phyloP scores from a whole-genome alignment of 2,113 vertebrate species.

The Saimiri boliviensis region DNA sequence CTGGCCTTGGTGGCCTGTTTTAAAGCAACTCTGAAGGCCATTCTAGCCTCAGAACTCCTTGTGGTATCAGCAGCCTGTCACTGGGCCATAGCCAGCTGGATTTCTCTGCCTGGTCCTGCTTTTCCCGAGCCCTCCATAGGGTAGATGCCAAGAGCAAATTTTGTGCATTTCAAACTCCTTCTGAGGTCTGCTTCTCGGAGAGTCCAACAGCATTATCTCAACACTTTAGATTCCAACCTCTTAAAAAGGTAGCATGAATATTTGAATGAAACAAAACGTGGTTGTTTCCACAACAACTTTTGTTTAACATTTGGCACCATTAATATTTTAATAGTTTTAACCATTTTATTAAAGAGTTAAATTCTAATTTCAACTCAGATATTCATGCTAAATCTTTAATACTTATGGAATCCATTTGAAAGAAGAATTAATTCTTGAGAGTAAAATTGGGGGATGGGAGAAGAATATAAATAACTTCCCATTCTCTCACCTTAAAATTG shows the following conservation, averaged over 20 bases:
- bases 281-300: neutral
- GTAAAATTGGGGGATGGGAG: neutral
- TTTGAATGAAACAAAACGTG: neutral
- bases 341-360: neutral
- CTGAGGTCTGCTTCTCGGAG: neutral
- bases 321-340: neutral
- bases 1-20: neutral
- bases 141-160: neutral
- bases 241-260: neutral
- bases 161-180: neutral
- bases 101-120: neutral
- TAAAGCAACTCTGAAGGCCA: neutral
- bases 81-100: neutral
- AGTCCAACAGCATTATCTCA: neutral
- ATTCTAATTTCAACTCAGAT: neutral
- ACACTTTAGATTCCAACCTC: neutral
- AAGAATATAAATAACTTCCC: neutral
- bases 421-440: neutral
- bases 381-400: neutral
- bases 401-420: neutral
- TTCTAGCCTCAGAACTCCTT: neutral
- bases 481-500: neutral
- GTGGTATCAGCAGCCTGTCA: neutral
- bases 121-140: neutral
- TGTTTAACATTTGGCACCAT: neutral